Evolutionary conservation across 2,113 vertebrate species (phyloP).

Genomic region (Hydropotes inermis): DNA sequence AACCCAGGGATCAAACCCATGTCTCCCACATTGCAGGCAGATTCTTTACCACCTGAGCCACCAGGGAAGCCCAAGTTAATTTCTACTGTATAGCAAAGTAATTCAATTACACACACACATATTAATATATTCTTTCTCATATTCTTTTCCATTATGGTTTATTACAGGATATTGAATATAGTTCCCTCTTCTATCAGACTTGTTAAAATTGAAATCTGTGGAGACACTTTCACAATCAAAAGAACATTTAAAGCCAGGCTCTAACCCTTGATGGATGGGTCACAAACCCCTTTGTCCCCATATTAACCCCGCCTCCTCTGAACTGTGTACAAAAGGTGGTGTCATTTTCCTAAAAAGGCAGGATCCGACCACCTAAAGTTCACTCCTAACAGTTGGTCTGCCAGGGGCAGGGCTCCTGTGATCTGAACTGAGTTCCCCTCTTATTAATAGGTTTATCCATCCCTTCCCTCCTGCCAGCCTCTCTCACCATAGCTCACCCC

Average conservation of each 20-base stretch:
- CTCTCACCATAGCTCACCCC: background rate
- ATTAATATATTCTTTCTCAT: background rate
- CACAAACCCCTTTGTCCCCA: background rate
- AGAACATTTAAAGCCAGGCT: background rate
- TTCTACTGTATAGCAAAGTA: background rate
- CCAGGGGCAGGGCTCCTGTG: accelerated
- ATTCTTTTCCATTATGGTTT: background rate
- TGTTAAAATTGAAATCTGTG: background rate
- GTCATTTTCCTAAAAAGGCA: background rate
- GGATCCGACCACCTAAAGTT: too few species aligned
- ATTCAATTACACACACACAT: background rate
- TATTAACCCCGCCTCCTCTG: background rate
- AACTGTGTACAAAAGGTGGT: background rate
- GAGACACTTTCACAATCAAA: background rate
- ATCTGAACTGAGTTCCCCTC: background rate
- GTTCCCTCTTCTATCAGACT: background rate
- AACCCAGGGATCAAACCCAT: background rate
- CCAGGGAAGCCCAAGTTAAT: background rate
- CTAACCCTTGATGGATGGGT: background rate
- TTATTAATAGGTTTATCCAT: background rate
- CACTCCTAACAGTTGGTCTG: background rate
- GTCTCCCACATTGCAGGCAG: background rate
- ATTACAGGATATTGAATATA: background rate
- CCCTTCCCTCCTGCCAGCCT: background rate
- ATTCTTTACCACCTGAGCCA: background rate